Conservation (phyloP, 2,113 vertebrate species). For the Myrmecophaga tridactyla region DNA sequence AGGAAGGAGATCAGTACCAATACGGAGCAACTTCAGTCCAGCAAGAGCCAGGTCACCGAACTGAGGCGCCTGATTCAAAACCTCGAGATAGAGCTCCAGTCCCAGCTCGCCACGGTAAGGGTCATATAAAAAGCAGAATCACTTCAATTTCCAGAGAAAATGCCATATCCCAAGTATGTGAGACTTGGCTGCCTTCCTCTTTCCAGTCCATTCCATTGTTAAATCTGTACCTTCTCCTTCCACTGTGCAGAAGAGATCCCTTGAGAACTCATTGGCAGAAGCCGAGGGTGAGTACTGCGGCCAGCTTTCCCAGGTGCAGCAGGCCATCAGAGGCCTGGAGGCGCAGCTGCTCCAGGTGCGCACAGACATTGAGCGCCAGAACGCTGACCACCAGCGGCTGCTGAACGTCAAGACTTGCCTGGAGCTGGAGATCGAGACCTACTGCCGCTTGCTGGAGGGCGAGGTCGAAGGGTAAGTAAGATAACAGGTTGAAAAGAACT, state of each 20-base stretch:
- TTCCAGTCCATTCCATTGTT: background rate
- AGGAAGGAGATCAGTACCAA: constrained; percentile 85
- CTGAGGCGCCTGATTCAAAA: constrained; percentile 88
- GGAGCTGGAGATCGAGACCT: constrained; percentile 88
- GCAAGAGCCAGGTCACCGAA: constrained; percentile 87
- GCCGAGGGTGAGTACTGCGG: constrained; percentile 79
- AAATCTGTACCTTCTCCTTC: background rate
- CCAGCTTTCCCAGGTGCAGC: constrained; percentile 83
- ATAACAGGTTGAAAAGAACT: background rate
- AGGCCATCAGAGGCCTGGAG: constrained; percentile 80
- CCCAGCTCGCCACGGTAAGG: constrained; percentile 88
- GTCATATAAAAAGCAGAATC: background rate
- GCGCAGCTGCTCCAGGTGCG: constrained; percentile 81
- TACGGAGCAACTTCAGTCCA: constrained; percentile 84
- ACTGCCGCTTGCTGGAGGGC: constrained; percentile 83
- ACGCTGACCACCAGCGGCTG: constrained; percentile 79
- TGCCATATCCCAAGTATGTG: rapidly evolving
- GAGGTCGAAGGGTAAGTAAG: constrained; percentile 76
- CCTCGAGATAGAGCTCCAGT: constrained; percentile 93
- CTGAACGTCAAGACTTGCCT: constrained; percentile 84
- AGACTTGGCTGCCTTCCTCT: background rate
- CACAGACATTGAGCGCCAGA: constrained; percentile 80
- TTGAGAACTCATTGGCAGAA: constrained; percentile 83
- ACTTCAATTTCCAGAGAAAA: background rate
- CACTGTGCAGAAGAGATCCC: constrained; percentile 82